Base-by-base conservation (phyloP, 1,140 invertebrate species). In the Nephila pilipes region DNA sequence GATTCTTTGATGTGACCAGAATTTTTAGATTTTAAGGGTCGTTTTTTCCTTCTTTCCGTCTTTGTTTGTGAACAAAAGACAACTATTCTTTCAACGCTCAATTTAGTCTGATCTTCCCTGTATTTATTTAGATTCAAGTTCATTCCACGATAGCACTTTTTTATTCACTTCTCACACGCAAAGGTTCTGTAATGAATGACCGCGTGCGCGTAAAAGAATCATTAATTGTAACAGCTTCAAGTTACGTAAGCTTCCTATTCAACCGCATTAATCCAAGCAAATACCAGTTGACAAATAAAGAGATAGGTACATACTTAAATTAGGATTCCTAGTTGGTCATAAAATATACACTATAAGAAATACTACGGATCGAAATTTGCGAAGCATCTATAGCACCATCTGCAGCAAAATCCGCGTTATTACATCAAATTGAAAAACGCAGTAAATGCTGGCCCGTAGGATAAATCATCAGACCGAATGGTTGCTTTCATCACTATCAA, bases 21-120 rank as follows among this genome's bases (percentile, higher is more conserved):
- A 75, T 89, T 89, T 88, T 22, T 22, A 88, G 85, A 69, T 36
- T 88, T 46, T 46, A 46, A 46, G 46, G 46, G 46, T 46, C 46
- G 46, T 46, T 46, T 46, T 88, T 89, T 75, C 85, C 85, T 87
- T 65, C 57, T 58, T 87, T 57, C n/a, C 14, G 38, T 54, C 87
- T 89, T 89, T 89, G 87, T 89, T 89, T 75, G 87, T 6, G 87
- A 55, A 89, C 65, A 89, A 89, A 89, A 89, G 87, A 57, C 60
- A 54, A 63, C 85, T 36, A 87, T 87, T 87, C 85, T 87, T 87
- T 87, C 85, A 87, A 87, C 85, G 85, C 85, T 87, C 85, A 87
- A 87, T 87, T 87, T 63, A 63, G 36, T 18, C 36, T 54, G 29
- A 60, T 60, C 46, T 60, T 60, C 36, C 69, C 36, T 25, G 29